Percentiles rank a stretch among this genome's conserved stretches.
These are phyloP conservation scores for Rhogogaster chlorosoma DNA, from an alignment of 2,888 invertebrate genomes.

Conservation along the genomic window DNA sequence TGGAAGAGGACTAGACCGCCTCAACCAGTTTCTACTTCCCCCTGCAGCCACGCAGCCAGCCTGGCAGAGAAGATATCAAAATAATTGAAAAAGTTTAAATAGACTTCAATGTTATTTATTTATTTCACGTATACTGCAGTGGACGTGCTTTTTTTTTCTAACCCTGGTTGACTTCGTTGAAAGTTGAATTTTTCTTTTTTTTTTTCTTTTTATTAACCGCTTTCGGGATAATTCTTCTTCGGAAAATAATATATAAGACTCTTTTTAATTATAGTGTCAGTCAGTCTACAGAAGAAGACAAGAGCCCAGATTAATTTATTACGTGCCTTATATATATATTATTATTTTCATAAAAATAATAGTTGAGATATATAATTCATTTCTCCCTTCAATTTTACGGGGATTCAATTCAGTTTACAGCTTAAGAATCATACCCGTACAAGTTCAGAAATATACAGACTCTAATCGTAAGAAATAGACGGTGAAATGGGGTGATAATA, in stretches of 20 bases:
- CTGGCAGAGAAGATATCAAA: conserved; percentile 64
- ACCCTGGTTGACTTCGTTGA: neutral
- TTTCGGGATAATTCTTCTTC: neutral
- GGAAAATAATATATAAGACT: neutral
- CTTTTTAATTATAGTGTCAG: conserved; percentile 10
- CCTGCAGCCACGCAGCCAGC: neutral
- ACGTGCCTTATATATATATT: neutral
- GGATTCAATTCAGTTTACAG: conserved; percentile 12
- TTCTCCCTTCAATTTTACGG: neutral
- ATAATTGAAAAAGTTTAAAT: conserved; percentile 73
- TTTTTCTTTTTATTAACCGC: neutral
- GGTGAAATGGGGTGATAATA: conserved; percentile 20
- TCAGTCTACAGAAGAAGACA: neutral
- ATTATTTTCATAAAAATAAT: neutral
- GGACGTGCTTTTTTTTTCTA: neutral
- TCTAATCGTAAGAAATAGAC: neutral
- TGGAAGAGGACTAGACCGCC: conserved; percentile 22
- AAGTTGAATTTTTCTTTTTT: neutral
- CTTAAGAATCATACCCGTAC: neutral
- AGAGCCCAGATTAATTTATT: neutral
- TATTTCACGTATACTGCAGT: conserved; percentile 42
- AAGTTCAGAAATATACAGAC: neutral
- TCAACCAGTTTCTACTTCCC: conserved; percentile 46
- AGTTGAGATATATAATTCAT: neutral
- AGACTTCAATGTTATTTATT: conserved; percentile 64